phyloP scores from a whole-genome alignment of 1,140 invertebrate genomes.

The Thaumetopoea pityocampa region DNA sequence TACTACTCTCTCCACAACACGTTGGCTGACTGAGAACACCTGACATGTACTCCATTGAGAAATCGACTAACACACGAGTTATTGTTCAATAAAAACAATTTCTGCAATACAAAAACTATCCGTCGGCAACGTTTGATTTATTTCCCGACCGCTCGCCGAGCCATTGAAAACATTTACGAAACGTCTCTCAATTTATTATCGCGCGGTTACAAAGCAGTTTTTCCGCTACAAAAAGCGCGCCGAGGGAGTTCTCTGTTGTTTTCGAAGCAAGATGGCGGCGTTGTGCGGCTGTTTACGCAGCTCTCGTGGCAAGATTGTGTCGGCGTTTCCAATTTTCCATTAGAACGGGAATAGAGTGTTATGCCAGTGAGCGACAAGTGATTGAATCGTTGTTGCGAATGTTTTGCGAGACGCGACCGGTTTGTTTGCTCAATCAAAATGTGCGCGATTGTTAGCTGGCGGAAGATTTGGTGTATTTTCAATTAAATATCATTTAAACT shows the following conservation, averaged over 20 bases:
- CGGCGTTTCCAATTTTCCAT: slow-evolving; percentile 37
- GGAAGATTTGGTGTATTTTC: too few species aligned
- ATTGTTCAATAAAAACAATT: not conserved
- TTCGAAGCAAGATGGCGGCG: slow-evolving; percentile 31
- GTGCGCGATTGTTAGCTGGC: too few species aligned
- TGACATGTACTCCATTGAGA: too few species aligned
- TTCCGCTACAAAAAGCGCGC: not conserved
- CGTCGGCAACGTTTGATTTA: slow-evolving; percentile 9
- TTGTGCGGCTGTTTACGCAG: too few species aligned
- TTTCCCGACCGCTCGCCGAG: slow-evolving; percentile 1
- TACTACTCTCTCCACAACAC: too few species aligned
- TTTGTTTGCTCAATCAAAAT: slow-evolving; percentile 40
- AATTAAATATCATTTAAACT: too few species aligned
- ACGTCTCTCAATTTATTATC: slow-evolving; percentile 21
- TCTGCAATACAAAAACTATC: not conserved
- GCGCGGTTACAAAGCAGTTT: slow-evolving; percentile 14
- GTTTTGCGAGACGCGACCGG: slow-evolving; percentile 26
- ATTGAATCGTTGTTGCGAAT: slow-evolving; percentile 35
- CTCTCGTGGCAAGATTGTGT: slow-evolving; percentile 37
- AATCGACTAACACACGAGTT: too few species aligned
- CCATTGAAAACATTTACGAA: slow-evolving; percentile 13
- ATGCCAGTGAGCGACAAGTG: slow-evolving; percentile 28
- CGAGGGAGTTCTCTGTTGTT: slow-evolving; percentile 22
- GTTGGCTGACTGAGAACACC: too few species aligned
- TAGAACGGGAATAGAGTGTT: slow-evolving; percentile 37